Base-by-base conservation (phyloP, 2,113 vertebrate genomes). In the Rhinogobius similis region DNA sequence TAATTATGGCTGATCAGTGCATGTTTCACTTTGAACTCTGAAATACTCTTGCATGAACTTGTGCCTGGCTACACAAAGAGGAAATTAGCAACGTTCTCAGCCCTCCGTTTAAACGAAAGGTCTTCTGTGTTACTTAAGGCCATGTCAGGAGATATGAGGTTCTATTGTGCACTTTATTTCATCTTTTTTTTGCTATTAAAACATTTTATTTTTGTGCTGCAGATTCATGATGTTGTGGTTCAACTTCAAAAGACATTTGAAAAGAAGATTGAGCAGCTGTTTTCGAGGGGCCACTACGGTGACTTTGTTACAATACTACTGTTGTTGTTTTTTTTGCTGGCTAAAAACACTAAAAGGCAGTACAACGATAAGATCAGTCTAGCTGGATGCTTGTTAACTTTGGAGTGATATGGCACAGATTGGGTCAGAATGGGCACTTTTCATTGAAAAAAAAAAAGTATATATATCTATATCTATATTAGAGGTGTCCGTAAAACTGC, bases 341-440 rank as follows among this genome's bases (percentile, higher is more conserved):
- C 29, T n/a, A 36, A 61, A 36, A 61, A 36, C 27, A 61, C 58
- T 36, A 61, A 61, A 38, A 61, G 55, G 55, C 55, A 58, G 3
- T 11, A n/a, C 29, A 38, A 36, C 1, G 58, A 38, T 10, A 38
- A 38, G 29, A 61, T 59, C 26, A 20, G 58, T 61, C 16, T 59
- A 59, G 16, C 11, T 6, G 23, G 9, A 26, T 26, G 12, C 23
- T 26, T 26, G 52, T 26, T 14, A 26, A 26, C 23, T 55, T 13
- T 24, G 18, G 29, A 29, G 55, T 29, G 55, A 12, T 58, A 58
- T 58, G 26, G 55, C 13, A 58, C 26, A 29, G 55, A 58, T 58
- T 58, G 14, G 55, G 55, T 58, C 55, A 58, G 55, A 27, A 58
- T 8, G 11, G 55, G 14, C 14, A 8, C 16, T 32, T 36, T 36